These are phyloP conservation scores for Troides oblongomaculatus DNA, from an alignment of 2,888 invertebrate species.

Conservation along the genomic window DNA sequence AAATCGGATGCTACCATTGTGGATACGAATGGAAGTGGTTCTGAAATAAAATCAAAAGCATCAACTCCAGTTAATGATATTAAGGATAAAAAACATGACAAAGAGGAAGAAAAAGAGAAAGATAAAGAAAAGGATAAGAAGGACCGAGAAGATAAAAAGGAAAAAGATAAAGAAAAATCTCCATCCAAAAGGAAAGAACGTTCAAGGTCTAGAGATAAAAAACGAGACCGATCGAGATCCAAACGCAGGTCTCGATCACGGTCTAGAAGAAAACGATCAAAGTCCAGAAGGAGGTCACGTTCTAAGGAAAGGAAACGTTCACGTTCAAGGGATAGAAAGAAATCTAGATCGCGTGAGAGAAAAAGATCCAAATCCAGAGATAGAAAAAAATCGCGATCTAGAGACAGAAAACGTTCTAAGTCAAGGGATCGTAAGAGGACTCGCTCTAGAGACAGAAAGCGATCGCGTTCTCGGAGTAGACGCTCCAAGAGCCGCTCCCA, in stretches of 20 bases:
- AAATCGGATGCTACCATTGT: slow-evolving; percentile 48
- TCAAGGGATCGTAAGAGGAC: slow-evolving; percentile 71
- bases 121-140: slow-evolving; percentile 33
- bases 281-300: slow-evolving; percentile 64
- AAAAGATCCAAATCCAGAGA: slow-evolving; percentile 79
- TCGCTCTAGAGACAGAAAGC: slow-evolving; percentile 68
- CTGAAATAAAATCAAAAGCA: slow-evolving; percentile 57
- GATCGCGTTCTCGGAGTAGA: slow-evolving; percentile 64
- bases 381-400: slow-evolving; percentile 68
- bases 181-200: slow-evolving; percentile 70
- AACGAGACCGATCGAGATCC: slow-evolving; percentile 78
- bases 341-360: slow-evolving; percentile 79
- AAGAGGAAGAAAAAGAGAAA: slow-evolving; percentile 26
- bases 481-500: slow-evolving; percentile 69
- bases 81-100: slow-evolving; percentile 39
- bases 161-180: slow-evolving; percentile 54
- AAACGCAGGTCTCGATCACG: slow-evolving; percentile 82
- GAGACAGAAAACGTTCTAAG: slow-evolving; percentile 71
- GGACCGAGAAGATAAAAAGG: slow-evolving; percentile 37
- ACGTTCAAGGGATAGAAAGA: slow-evolving; percentile 77
- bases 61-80: slow-evolving; percentile 59
- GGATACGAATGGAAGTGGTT: slow-evolving; percentile 58
- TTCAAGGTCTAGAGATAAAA: slow-evolving; percentile 69
- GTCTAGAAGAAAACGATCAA: slow-evolving; percentile 70
- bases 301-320: slow-evolving; percentile 70